Conservation (phyloP, 2,113 vertebrate species). For the Meleagris gallopavo region DNA sequence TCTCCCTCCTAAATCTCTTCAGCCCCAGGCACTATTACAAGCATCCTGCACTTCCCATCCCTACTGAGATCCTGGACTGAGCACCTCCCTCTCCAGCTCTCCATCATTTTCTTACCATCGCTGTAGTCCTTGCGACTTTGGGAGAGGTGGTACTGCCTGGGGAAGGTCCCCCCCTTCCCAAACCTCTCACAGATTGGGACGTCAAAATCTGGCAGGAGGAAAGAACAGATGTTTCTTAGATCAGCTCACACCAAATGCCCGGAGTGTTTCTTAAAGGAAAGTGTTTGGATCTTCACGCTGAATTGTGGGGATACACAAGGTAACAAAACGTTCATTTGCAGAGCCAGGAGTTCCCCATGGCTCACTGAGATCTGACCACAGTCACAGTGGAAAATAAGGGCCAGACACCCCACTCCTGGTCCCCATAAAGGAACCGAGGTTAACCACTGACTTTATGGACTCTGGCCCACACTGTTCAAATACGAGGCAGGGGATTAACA, state of each 20-base stretch:
- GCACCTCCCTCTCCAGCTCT: background rate
- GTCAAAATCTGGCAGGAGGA: constrained; percentile 65
- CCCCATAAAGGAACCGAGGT: background rate
- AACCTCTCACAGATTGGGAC: constrained; percentile 77
- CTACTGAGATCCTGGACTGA: accelerated
- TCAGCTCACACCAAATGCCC: background rate
- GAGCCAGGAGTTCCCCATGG: background rate
- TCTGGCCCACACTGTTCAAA: background rate
- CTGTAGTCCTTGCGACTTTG: constrained; percentile 90
- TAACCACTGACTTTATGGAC: background rate
- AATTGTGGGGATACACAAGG: background rate
- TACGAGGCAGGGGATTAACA: background rate
- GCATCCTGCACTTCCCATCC: background rate
- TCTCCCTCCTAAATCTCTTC: background rate
- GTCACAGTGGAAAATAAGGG: background rate
- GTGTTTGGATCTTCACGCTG: background rate
- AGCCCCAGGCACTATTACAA: background rate
- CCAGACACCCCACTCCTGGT: background rate
- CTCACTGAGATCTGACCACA: background rate
- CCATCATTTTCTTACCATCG: constrained; percentile 80
- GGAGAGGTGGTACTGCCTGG: constrained; percentile 88
- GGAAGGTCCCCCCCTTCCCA: constrained; percentile 91
- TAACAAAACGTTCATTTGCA: background rate
- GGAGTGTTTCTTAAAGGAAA: background rate
- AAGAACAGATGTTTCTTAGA: background rate